Conservation (phyloP, 2,888 invertebrate species). For the Cheiracanthium punctorium region DNA sequence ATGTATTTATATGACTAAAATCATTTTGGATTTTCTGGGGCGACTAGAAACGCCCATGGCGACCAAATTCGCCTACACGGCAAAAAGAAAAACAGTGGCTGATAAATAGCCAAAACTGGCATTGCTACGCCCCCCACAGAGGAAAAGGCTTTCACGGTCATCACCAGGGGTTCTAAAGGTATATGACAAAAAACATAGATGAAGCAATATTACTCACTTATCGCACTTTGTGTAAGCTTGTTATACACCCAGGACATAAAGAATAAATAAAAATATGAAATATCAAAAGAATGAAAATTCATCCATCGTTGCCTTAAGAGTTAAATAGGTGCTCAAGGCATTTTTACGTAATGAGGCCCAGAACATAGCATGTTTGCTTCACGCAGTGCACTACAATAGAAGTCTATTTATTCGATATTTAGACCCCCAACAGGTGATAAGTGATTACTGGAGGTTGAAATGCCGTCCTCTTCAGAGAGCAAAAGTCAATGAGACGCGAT, state of each 20-base stretch:
- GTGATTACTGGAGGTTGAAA: constrained; percentile 31
- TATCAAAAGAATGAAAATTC: neutral
- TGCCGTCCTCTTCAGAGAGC: neutral
- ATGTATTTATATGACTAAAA: neutral
- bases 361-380: constrained; percentile 41
- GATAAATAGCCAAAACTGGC: constrained; percentile 64
- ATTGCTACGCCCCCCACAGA: constrained; percentile 27
- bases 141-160: constrained; percentile 30
- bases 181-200: constrained; percentile 38
- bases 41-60: constrained; percentile 12
- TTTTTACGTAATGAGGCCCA: constrained; percentile 45
- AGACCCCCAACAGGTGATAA: constrained; percentile 46
- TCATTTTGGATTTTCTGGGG: neutral
- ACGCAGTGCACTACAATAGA: constrained; percentile 43
- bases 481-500: constrained; percentile 35
- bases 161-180: constrained; percentile 31
- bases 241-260: constrained; percentile 16
- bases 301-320: constrained; percentile 3
- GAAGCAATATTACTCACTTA: constrained; percentile 52
- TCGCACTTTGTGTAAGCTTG: constrained; percentile 40
- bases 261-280: neutral
- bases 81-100: constrained; percentile 39
- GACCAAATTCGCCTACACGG: constrained; percentile 32
- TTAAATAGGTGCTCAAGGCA: constrained; percentile 27
- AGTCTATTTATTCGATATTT: constrained; percentile 56